Evolutionary conservation across 2,797 vertebrate species (phyloP).

Genomic region (Sebastes glaucus): DNA sequence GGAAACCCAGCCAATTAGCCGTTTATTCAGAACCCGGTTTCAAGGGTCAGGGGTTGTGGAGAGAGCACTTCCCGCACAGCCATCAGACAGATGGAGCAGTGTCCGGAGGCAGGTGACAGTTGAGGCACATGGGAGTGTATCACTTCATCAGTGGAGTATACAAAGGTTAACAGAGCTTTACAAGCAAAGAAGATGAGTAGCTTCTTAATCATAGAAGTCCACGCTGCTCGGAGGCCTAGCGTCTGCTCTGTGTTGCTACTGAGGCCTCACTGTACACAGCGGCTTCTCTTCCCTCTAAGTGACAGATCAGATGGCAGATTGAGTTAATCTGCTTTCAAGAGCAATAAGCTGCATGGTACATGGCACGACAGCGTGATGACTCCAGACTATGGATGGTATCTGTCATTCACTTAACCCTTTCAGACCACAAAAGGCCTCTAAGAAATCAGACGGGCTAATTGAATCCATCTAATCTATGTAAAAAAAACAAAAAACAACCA

Average conservation of each 20-base stretch:
- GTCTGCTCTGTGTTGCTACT: constrained; percentile 16
- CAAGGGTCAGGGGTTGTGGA: constrained; percentile 77
- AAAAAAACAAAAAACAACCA: constrained; percentile 8
- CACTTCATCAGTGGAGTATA: constrained; percentile 34
- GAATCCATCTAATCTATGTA: constrained; percentile 64
- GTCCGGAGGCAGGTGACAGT: constrained; percentile 76
- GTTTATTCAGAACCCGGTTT: constrained; percentile 83
- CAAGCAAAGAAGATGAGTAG: constrained; percentile 43
- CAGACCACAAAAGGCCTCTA: constrained; percentile 58
- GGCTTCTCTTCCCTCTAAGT: constrained; percentile 21
- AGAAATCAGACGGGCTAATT: constrained; percentile 67
- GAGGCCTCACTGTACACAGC: constrained; percentile 25
- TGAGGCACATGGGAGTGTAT: constrained; percentile 33
- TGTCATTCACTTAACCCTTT: constrained; percentile 66
- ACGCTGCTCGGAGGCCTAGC: neutral
- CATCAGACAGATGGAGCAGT: constrained; percentile 73
- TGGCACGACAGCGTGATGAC: constrained; percentile 55
- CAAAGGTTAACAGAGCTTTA: constrained; percentile 50
- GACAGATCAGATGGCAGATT: constrained; percentile 61
- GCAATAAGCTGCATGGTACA: constrained; percentile 32
- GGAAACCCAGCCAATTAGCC: constrained; percentile 87
- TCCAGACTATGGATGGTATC: constrained; percentile 60
- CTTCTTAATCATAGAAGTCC: constrained; percentile 12
- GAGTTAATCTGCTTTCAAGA: constrained; percentile 61
- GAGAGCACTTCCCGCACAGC: constrained; percentile 84